Evolutionary conservation across 2,113 vertebrate species (phyloP), one percentile per base, ranked within the genome.

Genomic region (Cyanoramphus novaezelandiae): DNA sequence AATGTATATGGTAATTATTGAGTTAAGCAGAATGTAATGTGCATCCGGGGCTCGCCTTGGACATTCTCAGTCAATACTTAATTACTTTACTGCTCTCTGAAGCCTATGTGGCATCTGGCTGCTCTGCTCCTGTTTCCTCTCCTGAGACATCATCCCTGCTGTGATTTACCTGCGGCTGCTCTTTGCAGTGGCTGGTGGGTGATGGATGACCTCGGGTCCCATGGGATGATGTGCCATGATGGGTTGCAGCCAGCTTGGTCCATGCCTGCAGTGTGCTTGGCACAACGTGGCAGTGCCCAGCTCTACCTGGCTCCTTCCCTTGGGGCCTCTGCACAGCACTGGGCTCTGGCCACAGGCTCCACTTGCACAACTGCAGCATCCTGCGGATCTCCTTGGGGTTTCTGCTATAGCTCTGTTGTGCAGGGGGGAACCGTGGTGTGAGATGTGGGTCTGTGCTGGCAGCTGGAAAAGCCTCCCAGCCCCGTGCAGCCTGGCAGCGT

Each of bases 61-160:
- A 95, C 35, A 5, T 63, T 94, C 92, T 60, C 84, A 89, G 97
- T 96, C 97, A 91, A 97, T 96, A 94, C 77, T 87, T 95, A 96
- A 93, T 97, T 95, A 91, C 84, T 80, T 57, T 80, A 13, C 88
- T 72, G 90, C 84, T 96, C 88, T 88, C 95, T 70, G 70, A 85
- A 89, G 90, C 27, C 88, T 60, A 0, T 0, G 2, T 63, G 91
- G 77, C 78, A 82, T 77, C 82, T 70, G 88, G 31, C 52, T 17
- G 37, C 52, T 78, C 78, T 16, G 59, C 49, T 46, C 11, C 0
- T 6, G 21, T 31, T 47, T 49, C 62, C 60, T 29, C 29, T 60
- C 63, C 41, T 1, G 10, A 57, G 70, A 12, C 50, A 13, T 13
- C 5, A 4, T n/a, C 47, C 2, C 59, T 17, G 41, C 76, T 68